phyloP scores from a whole-genome alignment of 1,140 invertebrate species.

The Drosophila mauritiana region DNA sequence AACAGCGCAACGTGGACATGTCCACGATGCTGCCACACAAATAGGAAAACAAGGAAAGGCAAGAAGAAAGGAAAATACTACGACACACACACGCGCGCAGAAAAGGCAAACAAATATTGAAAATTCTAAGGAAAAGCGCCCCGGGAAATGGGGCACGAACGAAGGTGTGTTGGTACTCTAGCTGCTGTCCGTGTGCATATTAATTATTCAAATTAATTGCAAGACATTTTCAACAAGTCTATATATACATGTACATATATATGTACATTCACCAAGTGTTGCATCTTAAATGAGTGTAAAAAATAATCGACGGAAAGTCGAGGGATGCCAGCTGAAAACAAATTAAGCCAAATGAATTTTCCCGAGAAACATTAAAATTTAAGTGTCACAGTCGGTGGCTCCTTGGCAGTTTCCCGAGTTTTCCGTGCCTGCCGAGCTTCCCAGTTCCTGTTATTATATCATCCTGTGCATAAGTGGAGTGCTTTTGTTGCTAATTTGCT shows the following conservation, averaged over 20 bases:
- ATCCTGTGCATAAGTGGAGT: constrained; percentile 22
- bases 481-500: constrained; percentile 24
- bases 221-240: constrained; percentile 58
- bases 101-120: constrained; percentile 44
- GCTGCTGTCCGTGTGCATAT: constrained; percentile 53
- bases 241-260: constrained; percentile 25
- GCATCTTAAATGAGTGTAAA: constrained; percentile 47
- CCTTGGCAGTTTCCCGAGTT: constrained; percentile 9
- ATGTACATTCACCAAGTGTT: constrained; percentile 30
- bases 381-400: constrained; percentile 23
- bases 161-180: constrained; percentile 68
- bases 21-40: constrained; percentile 64
- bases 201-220: constrained; percentile 82
- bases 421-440: constrained; percentile 5
- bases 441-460: constrained; percentile 30
- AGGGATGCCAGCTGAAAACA: constrained; percentile 42
- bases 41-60: constrained; percentile 26
- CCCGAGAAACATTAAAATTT: constrained; percentile 31
- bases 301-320: constrained; percentile 34
- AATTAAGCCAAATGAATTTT: constrained; percentile 36
- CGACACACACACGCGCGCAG: constrained; percentile 10
- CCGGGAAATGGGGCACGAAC: constrained; percentile 66
- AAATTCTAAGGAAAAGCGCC: constrained; percentile 65
- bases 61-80: constrained; percentile 28
- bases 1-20: constrained; percentile 53